phyloP scores from a whole-genome alignment of 2,797 vertebrate species.

The Hydrophis major region DNA sequence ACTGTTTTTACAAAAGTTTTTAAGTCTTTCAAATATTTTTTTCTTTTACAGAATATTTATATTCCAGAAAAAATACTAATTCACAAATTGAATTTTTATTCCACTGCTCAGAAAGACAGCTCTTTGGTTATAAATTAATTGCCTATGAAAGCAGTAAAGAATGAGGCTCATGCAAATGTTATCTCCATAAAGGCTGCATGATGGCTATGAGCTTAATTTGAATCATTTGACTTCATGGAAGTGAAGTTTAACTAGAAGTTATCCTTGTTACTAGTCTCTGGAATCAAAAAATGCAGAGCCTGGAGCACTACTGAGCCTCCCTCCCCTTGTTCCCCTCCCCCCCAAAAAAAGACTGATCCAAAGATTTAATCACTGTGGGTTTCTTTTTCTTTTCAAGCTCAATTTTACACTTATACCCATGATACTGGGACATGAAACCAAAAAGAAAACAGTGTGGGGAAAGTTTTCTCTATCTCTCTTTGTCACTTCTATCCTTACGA shows the following conservation, averaged over 20 bases:
- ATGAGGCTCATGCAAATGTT: too few species aligned
- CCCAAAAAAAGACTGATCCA: not conserved
- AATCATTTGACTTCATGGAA: not conserved
- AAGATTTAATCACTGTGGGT: not conserved
- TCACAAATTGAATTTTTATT: not conserved
- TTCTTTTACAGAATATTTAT: not conserved
- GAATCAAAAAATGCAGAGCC: not conserved
- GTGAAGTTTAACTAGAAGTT: not conserved
- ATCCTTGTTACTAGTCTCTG: not conserved
- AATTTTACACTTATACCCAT: not conserved
- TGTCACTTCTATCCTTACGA: too few species aligned
- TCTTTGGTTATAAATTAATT: not conserved
- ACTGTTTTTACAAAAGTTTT: not conserved
- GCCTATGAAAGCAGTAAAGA: too few species aligned
- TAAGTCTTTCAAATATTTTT: not conserved
- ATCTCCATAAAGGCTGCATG: too few species aligned
- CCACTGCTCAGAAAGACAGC: not conserved
- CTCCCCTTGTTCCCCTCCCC: too few species aligned
- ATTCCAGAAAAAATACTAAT: not conserved
- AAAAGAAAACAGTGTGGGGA: not conserved
- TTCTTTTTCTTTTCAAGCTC: not conserved
- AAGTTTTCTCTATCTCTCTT: not conserved
- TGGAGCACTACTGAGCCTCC: too few species aligned
- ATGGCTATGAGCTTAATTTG: too few species aligned
- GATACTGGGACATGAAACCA: not conserved